Conservation (phyloP, 1,140 invertebrate species). For the Nebria ingens region DNA sequence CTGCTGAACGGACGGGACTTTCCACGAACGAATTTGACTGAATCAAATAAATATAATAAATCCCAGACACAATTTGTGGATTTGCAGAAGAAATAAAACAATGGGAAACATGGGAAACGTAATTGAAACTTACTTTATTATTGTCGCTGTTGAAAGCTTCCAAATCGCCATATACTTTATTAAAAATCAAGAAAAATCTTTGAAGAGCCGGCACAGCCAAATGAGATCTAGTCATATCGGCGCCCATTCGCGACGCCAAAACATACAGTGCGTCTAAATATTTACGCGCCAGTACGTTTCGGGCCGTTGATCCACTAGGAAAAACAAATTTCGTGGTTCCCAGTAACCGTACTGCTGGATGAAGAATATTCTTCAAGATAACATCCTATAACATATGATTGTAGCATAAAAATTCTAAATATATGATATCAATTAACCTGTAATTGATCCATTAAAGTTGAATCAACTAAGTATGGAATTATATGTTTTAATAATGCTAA, state of each 20-base stretch:
- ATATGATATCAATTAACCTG: constrained; percentile 44
- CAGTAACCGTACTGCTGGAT: constrained; percentile 62
- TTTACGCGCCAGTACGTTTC: constrained; percentile 64
- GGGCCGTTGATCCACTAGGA: constrained; percentile 63
- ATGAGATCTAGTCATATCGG: constrained; percentile 71
- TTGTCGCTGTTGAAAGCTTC: neutral
- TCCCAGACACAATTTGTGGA: neutral
- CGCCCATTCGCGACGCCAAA: constrained; percentile 68
- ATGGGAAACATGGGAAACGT: no score
- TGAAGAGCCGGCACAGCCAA: constrained; percentile 59
- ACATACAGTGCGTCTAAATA: constrained; percentile 70
- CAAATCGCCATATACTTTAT: constrained; percentile 40
- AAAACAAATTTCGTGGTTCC: constrained; percentile 65
- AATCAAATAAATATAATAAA: neutral
- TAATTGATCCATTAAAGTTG: constrained; percentile 75
- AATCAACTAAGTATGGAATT: constrained; percentile 72
- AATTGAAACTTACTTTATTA: constrained; percentile 14
- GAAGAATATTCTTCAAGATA: constrained; percentile 64
- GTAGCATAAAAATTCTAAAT: constrained; percentile 10
- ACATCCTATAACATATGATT: constrained; percentile 44
- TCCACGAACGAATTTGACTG: neutral
- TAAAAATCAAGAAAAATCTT: constrained; percentile 79
- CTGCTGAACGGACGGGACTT: constrained; percentile 17
- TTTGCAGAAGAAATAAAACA: no score
- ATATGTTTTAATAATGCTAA: constrained; percentile 70